Percentiles rank a stretch among this genome's conserved stretches.
Conservation (phyloP, 2,797 vertebrate genomes). For the Dryobates pubescens region DNA sequence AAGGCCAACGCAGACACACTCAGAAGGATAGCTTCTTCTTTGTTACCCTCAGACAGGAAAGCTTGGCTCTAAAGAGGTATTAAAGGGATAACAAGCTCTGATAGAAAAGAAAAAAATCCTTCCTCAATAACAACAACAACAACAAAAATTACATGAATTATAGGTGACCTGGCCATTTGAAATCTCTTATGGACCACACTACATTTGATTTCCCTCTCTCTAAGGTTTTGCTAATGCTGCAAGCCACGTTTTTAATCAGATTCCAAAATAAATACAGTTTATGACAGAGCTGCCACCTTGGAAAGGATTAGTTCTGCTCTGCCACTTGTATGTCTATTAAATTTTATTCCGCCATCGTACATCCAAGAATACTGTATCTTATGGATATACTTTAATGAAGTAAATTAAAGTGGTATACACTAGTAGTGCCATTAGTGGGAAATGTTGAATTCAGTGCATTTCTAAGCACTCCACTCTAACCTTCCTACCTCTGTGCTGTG, state of each 20-base stretch:
- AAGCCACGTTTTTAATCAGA: slow-evolving; percentile 53
- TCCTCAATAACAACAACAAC: neutral
- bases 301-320: slow-evolving; percentile 56
- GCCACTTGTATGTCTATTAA: slow-evolving; percentile 2
- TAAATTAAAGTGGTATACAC: slow-evolving; percentile 42
- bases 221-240: slow-evolving; percentile 18
- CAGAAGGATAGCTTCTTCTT: neutral
- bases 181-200: neutral
- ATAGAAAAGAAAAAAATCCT: neutral
- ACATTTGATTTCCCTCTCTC: slow-evolving; percentile 12
- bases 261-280: slow-evolving; percentile 45
- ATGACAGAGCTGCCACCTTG: neutral
- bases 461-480: neutral
- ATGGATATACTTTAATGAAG: slow-evolving; percentile 12
- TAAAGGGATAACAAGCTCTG: neutral
- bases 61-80: neutral
- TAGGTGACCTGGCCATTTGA: neutral
- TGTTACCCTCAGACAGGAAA: neutral
- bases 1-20: neutral
- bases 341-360: neutral
- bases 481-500: neutral
- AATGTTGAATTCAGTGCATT: neutral
- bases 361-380: neutral
- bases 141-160: neutral
- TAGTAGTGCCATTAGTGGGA: slow-evolving; percentile 46